Conservation (phyloP, 2,797 vertebrate species). For the Myotis vivesi region DNA sequence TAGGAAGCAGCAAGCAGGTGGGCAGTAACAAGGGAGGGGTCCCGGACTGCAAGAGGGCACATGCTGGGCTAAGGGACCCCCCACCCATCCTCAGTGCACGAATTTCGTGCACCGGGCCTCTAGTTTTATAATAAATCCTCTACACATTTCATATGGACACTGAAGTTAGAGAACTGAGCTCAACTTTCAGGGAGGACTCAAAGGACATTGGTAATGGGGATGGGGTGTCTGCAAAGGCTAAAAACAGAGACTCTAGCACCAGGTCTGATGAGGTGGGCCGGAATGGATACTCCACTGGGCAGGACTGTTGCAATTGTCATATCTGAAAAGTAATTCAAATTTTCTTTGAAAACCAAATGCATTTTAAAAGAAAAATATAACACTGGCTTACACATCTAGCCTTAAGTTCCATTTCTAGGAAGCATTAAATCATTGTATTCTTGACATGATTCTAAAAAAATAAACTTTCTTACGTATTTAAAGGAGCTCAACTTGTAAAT, state of each 20-base stretch:
- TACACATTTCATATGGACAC: not conserved
- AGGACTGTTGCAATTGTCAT: not conserved
- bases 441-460: conserved; percentile 10
- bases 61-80: no score
- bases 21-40: no score
- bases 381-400: not conserved
- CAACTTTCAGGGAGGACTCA: not conserved
- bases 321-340: not conserved
- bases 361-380: not conserved
- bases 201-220: not conserved
- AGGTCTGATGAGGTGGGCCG: not conserved
- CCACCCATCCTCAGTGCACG: no score
- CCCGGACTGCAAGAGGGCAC: no score
- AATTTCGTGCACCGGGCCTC: no score
- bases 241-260: not conserved
- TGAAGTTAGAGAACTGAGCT: not conserved
- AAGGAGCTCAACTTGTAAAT: not conserved
- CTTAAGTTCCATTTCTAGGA: not conserved
- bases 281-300: not conserved
- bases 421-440: not conserved
- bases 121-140: not conserved
- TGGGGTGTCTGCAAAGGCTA: not conserved
- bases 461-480: not conserved
- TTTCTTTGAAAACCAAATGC: not conserved
- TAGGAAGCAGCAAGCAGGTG: no score